A percentile compares a stretch with the other conserved stretches of the same genome.
phyloP scores from a whole-genome alignment of 2,113 vertebrate species.

The Mellivora capensis region DNA sequence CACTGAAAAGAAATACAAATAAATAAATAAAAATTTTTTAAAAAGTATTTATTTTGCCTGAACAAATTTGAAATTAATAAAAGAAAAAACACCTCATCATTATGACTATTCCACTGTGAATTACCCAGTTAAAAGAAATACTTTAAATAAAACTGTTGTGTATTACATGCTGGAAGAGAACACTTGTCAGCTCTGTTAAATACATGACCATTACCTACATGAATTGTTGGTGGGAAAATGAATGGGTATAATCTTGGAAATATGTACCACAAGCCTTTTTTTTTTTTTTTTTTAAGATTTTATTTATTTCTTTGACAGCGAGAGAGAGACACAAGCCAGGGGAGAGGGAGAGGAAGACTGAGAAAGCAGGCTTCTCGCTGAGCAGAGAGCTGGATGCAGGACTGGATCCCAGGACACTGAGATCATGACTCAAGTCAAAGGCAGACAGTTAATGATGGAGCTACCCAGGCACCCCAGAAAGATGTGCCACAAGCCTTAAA shows the following conservation, averaged over 20 bases:
- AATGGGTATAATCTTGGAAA: not conserved
- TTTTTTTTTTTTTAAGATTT: no score
- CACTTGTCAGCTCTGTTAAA: not conserved
- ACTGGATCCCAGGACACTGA: no score
- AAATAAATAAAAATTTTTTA: no score
- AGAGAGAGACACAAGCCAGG: no score
- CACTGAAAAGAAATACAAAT: no score
- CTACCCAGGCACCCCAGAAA: not conserved
- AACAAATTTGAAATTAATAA: not conserved
- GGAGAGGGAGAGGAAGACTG: no score
- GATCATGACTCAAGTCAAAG: no score
- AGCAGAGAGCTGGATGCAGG: no score
- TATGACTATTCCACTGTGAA: not conserved
- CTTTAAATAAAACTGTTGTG: not conserved
- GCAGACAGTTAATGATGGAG: no score
- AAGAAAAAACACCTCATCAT: not conserved
- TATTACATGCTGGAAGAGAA: not conserved
- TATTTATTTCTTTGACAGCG: no score
- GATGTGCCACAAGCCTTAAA: not conserved
- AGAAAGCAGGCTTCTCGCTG: no score
- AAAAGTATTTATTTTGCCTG: not conserved
- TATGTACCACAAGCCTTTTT: not conserved
- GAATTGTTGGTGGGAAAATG: not conserved
- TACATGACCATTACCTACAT: not conserved
- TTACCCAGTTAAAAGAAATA: not conserved